Conservation (phyloP, 2,797 vertebrate genomes). For the Diplodus sargus region DNA sequence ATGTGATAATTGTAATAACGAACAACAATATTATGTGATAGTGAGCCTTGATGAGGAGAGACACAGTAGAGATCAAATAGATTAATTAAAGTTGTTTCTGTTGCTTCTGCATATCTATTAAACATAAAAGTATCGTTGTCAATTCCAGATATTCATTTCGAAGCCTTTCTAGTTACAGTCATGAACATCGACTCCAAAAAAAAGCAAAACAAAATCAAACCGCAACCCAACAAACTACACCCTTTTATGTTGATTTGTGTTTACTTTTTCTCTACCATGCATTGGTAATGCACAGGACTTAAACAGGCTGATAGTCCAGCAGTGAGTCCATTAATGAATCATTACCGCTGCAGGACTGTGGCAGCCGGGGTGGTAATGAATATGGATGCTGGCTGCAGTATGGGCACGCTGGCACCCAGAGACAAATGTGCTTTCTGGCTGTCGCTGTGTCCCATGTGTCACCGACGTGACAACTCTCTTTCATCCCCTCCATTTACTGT, state of each 20-base stretch:
- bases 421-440: slow-evolving; percentile 63
- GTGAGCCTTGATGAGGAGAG: neutral
- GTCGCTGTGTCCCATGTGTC: slow-evolving; percentile 65
- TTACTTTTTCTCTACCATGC: neutral
- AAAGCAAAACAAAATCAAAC: neutral
- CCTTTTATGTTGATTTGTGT: neutral
- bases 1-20: neutral
- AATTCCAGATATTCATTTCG: neutral
- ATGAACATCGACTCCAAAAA: slow-evolving; percentile 1
- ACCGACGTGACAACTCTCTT: slow-evolving; percentile 68
- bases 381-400: slow-evolving; percentile 68
- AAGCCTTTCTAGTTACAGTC: neutral
- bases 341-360: slow-evolving; percentile 42
- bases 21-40: neutral
- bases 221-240: neutral
- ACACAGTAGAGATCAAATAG: neutral
- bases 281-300: slow-evolving; percentile 8
- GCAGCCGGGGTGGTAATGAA: slow-evolving; percentile 52
- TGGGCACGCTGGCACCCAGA: slow-evolving; percentile 48
- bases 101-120: neutral
- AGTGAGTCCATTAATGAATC: slow-evolving; percentile 60
- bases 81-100: neutral
- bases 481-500: slow-evolving; percentile 68
- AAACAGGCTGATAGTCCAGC: slow-evolving; percentile 31
- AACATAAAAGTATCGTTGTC: neutral